Evolutionary conservation across 2,888 invertebrate genomes (phyloP), one percentile per base, ranked within the genome.

Genomic region (Smittia aterrima): DNA sequence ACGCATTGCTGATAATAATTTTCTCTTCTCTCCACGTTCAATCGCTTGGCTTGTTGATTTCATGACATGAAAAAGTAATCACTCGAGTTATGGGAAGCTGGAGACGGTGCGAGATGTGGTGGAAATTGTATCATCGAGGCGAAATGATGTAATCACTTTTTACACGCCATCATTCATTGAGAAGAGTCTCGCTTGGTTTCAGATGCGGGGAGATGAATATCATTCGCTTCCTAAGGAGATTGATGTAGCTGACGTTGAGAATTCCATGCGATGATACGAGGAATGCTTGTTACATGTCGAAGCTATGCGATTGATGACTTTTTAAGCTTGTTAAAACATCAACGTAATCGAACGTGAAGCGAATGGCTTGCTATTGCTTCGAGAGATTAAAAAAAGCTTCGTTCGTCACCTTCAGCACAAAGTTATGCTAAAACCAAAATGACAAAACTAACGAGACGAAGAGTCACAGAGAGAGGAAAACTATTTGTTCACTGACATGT

Each of bases 51-150:
- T 58, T 58, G 58, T 58, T 58, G 58, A 58, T 58, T 58, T 58
- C 18, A 58, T 58, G 58, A 58, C 58, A 58, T 58, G 20, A 58
- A 58, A 58, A 58, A 16, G 58, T 58, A 58, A 58, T 58, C 58
- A 58, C 58, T 58, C 20, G 58, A 47, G 16, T 13, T 47, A 18
- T 58, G 18, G 6, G 9, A 20, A 20, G 18, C n/a, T n/a, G 18
- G 2, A 18, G 6, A 20, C 9, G 4, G 20, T 6, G 3, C 16
- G 20, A 47, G 13, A 22, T 18, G 18, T 58, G 20, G 20, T 16
- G 22, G 58, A 18, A 58, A 58, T 58, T 20, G 58, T 11, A 58
- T 18, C 58, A 9, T 4, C 58, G 58, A 22, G 18, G 20, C 58
- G 58, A 58, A 7, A n/a, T 58, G 58, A 58, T 58, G 58, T 58